These are phyloP conservation scores for Condylura cristata DNA, from an alignment of 2,113 vertebrate genomes.

Conservation along the genomic window DNA sequence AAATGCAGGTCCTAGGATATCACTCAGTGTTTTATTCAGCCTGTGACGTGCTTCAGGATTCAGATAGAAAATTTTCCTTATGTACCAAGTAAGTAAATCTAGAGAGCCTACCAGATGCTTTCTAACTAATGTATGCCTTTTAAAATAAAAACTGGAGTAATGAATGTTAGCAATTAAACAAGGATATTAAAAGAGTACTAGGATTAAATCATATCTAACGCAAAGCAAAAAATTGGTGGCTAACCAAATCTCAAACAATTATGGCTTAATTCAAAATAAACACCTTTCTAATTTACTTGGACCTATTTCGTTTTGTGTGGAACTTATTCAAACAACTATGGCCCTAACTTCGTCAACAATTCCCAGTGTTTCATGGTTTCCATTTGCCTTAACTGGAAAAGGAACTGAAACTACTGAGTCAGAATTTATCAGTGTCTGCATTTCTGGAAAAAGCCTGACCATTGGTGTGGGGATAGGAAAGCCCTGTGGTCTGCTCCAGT, in stretches of 20 bases:
- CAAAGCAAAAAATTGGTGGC: not conserved
- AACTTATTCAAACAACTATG: not conserved
- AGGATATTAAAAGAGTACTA: not conserved
- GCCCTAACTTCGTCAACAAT: not conserved
- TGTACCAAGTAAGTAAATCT: not conserved
- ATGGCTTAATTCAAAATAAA: conserved; percentile 7
- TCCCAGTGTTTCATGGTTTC: not conserved
- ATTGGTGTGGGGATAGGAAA: not conserved
- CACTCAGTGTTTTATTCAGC: not conserved
- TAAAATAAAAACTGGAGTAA: not conserved
- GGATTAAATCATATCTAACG: not conserved
- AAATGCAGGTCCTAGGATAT: not conserved
- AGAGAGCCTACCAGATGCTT: not conserved
- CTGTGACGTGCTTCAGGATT: not conserved
- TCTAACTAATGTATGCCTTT: not conserved
- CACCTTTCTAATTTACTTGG: not conserved
- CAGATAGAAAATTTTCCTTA: not conserved
- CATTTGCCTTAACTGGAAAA: not conserved
- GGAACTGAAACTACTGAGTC: not conserved
- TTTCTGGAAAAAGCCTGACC: not conserved
- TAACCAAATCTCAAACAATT: not conserved
- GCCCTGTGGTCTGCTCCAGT: too few species aligned
- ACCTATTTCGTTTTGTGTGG: not conserved
- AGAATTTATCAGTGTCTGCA: not conserved
- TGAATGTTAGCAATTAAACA: conserved; percentile 3